phyloP scores from a whole-genome alignment of 2,888 invertebrate genomes.

The Malthinus flaveolus region DNA sequence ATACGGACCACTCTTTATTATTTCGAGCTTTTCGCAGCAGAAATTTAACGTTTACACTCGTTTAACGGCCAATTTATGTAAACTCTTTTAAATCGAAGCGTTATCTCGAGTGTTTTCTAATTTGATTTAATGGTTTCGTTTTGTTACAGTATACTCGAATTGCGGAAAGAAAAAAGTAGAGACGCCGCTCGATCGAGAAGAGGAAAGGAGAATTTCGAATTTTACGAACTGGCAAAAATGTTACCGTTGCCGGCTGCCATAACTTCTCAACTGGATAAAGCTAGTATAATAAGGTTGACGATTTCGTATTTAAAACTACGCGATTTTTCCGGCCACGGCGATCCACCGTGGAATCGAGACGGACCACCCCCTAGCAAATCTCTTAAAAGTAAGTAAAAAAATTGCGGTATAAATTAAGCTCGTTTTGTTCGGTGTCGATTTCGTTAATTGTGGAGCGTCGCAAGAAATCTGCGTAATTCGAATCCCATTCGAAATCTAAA shows the following conservation, averaged over 20 bases:
- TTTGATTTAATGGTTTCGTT: slow-evolving; percentile 23
- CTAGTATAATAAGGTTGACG: slow-evolving; percentile 93
- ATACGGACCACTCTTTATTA: slow-evolving; percentile 41
- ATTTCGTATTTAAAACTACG: slow-evolving; percentile 93
- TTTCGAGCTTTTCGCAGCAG: slow-evolving; percentile 27
- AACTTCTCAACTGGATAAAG: slow-evolving; percentile 93
- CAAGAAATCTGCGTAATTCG: slow-evolving; percentile 28
- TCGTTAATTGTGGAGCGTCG: neutral
- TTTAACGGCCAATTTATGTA: slow-evolving; percentile 16
- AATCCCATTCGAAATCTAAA: slow-evolving; percentile 50
- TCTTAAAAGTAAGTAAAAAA: slow-evolving; percentile 71
- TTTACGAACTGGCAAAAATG: slow-evolving; percentile 95
- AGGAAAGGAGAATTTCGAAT: slow-evolving; percentile 95
- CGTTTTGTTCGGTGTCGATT: slow-evolving; percentile 1
- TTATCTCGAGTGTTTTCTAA: neutral
- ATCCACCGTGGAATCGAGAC: slow-evolving; percentile 93
- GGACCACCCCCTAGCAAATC: slow-evolving; percentile 76
- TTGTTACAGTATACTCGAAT: slow-evolving; percentile 84
- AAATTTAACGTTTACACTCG: slow-evolving; percentile 21
- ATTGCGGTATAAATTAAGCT: neutral
- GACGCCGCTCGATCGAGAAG: slow-evolving; percentile 90
- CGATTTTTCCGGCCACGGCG: slow-evolving; percentile 94
- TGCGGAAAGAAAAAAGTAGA: slow-evolving; percentile 90
- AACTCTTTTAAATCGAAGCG: neutral
- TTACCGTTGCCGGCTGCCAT: slow-evolving; percentile 88